Evolutionary conservation across 35 echinoderm and acorn worm species (phyloP), one percentile per base, ranked within the genome.

Genomic region (Stichopus chloronotus): DNA sequence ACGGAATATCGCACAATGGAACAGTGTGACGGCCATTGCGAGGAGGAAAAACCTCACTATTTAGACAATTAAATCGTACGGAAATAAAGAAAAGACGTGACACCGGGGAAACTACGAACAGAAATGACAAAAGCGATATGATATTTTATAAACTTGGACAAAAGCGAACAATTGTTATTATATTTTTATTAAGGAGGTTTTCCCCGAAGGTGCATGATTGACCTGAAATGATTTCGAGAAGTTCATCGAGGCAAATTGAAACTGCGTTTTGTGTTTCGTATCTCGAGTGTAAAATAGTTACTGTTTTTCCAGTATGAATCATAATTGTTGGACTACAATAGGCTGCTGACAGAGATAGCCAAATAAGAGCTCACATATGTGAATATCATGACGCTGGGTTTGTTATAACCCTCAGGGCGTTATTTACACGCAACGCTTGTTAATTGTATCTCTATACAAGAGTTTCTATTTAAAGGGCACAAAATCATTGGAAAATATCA

Each of bases 231-330:
- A n/a, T 43, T 43, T 43, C 30, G 30, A 43, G 30, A 43, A 43
- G 3, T 43, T 43, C 30, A 43, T 43, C 30, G 30, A 43, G 30
- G 30, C 30, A 43, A 16, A 20, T 74, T 74, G 5, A 74, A 74
- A 74, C 11, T 65, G 19, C 61, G 19, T 19, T 74, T 14, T 74
- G 69, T 74, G 69, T 20, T 74, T 74, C 69, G 22, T 74, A 74
- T 20, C 69, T 74, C 69, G 69, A 74, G 69, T 74, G n/a, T 74
- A 21, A 74, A 74, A 74, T 74, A 74, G 69, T 74, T 19, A 74
- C 69, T 74, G 69, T 74, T 74, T 20, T 74, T n/a, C 7, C 22
- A 74, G 17, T 14, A n/a, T 74, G 69, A 74, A 74, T 74, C 69
- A 74, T 74, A 74, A 21, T 43, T 43, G 30, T 43, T 43, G 30